Percentiles rank a stretch among this genome's conserved stretches.
phyloP scores from a whole-genome alignment of 2,888 invertebrate species.

The Slavum lentiscoides region DNA sequence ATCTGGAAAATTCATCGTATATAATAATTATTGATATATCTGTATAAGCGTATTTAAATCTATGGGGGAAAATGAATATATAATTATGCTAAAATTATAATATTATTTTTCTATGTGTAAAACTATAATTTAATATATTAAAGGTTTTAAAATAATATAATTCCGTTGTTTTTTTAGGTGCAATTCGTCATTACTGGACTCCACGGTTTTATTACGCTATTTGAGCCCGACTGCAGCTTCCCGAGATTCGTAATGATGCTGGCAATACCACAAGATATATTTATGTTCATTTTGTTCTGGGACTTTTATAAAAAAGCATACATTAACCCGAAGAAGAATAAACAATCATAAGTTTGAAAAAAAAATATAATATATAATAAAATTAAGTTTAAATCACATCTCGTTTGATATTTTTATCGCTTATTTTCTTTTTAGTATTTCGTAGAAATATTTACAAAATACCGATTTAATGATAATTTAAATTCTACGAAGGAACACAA shows the following conservation, averaged over 20 bases:
- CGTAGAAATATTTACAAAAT: neutral
- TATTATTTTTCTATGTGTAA: neutral
- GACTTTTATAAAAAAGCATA: slow-evolving; percentile 67
- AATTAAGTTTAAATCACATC: neutral
- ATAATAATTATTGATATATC: too few species aligned
- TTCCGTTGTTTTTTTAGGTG: slow-evolving; percentile 60
- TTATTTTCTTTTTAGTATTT: neutral
- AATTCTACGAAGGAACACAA: too few species aligned
- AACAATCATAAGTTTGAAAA: slow-evolving; percentile 13
- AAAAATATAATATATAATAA: neutral
- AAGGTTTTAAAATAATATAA: neutral
- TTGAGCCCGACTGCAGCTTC: slow-evolving; percentile 63
- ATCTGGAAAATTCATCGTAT: too few species aligned
- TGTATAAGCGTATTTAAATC: too few species aligned
- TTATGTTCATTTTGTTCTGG: slow-evolving; percentile 65
- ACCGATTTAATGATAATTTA: neutral
- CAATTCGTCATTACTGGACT: slow-evolving; percentile 72
- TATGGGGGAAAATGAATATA: too few species aligned
- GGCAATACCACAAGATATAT: slow-evolving; percentile 64
- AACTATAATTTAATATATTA: neutral
- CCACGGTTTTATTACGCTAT: slow-evolving; percentile 64
- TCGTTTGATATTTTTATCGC: neutral
- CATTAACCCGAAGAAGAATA: slow-evolving; percentile 59
- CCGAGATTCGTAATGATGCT: slow-evolving; percentile 66
- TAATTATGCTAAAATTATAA: too few species aligned